Evolutionary conservation across 2,113 vertebrate genomes (phyloP).

Genomic region (Gavia stellata): DNA sequence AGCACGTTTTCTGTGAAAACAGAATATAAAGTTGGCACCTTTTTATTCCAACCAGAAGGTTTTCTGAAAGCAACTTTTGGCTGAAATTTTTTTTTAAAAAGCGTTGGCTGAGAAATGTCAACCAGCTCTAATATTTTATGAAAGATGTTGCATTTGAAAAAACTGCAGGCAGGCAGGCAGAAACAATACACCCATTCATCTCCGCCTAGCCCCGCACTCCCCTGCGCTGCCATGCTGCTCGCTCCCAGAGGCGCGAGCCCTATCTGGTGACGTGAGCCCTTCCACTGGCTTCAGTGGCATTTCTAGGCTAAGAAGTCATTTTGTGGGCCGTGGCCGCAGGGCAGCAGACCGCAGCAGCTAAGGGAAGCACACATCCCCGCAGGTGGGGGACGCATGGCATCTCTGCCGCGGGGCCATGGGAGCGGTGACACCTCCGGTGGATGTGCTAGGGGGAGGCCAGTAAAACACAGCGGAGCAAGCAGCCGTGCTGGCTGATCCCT

Average conservation of each 20-base stretch:
- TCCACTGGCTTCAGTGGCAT: background rate
- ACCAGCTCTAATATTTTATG: background rate
- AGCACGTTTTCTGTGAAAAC: background rate
- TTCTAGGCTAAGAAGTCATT: background rate
- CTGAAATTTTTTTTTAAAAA: background rate
- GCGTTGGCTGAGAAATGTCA: background rate
- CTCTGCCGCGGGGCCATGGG: background rate
- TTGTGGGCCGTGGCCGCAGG: background rate
- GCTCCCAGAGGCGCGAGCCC: accelerated
- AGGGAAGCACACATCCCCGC: background rate
- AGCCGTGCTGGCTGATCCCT: background rate
- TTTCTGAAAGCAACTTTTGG: slow-evolving; percentile 1
- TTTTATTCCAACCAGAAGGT: background rate
- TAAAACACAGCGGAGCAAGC: background rate
- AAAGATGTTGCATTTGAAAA: slow-evolving; percentile 20
- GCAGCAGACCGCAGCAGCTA: background rate
- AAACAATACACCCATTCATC: background rate
- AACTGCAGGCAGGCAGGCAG: background rate
- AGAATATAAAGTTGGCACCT: background rate
- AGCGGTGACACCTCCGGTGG: background rate
- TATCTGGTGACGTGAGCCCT: background rate
- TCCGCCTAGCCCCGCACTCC: background rate
- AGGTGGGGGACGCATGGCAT: accelerated
- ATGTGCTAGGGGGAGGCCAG: background rate
- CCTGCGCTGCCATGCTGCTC: accelerated